Conservation (phyloP, 2,113 vertebrate species). For the Piprites chloris region DNA sequence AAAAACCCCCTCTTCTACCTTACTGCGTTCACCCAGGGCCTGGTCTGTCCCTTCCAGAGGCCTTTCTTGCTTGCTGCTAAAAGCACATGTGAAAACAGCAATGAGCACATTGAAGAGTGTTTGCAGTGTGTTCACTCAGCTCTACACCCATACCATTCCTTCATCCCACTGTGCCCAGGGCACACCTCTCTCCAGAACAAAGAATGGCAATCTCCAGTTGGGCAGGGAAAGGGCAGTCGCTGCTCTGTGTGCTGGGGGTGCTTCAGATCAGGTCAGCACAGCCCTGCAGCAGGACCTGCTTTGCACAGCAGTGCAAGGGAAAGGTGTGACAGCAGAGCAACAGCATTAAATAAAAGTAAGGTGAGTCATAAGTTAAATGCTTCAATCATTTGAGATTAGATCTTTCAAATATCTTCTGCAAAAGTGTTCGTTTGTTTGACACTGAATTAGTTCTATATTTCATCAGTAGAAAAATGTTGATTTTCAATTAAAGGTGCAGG, state of each 20-base stretch:
- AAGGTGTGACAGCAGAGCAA: background rate
- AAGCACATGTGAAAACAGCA: background rate
- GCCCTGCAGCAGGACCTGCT: background rate
- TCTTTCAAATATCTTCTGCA: background rate
- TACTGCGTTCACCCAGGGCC: background rate
- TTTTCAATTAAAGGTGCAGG: conserved; percentile 43
- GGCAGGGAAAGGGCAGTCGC: background rate
- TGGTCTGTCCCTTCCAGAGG: background rate
- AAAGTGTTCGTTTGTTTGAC: conserved; percentile 30
- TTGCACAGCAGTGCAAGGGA: background rate
- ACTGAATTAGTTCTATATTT: conserved; percentile 48
- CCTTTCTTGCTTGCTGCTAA: background rate
- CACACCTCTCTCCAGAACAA: background rate
- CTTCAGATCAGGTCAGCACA: background rate
- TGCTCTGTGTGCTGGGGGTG: background rate
- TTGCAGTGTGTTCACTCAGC: background rate
- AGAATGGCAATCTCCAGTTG: background rate
- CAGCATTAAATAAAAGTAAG: background rate
- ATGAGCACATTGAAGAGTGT: rapidly evolving
- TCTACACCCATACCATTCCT: background rate
- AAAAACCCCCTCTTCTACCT: background rate
- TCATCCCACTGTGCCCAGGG: background rate
- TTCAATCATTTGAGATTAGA: background rate
- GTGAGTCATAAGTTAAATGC: background rate
- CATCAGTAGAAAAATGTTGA: conserved; percentile 33